phyloP scores from a whole-genome alignment of 2,888 invertebrate species.

The Cordylochernes scorpioides region DNA sequence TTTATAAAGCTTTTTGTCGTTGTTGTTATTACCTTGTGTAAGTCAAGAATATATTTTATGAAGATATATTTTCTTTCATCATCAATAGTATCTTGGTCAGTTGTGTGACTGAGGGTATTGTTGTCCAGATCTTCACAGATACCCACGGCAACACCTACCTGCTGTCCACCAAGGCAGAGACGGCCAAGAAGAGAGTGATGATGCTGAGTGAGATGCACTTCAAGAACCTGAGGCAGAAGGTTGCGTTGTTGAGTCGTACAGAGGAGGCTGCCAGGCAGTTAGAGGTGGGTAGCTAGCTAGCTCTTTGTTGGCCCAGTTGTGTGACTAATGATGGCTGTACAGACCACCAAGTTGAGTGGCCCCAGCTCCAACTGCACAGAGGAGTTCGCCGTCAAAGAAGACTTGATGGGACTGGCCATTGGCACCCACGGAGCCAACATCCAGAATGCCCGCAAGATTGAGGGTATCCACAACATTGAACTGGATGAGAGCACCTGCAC shows the following conservation, averaged over 20 bases:
- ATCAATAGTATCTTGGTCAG: too few relatives aligned
- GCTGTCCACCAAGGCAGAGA: conserved; percentile 47
- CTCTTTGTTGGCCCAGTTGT: too few relatives aligned
- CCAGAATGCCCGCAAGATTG: conserved; percentile 69
- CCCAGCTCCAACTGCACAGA: conserved; percentile 35
- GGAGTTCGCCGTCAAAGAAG: conserved; percentile 80
- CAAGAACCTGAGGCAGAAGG: conserved; percentile 33
- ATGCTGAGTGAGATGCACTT: conserved; percentile 95
- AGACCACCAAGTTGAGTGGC: too few relatives aligned
- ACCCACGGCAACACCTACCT: too few relatives aligned
- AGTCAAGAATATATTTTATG: too few relatives aligned
- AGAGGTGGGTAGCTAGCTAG: conserved; percentile 36
- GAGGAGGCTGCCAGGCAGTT: conserved; percentile 86
- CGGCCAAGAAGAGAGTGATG: conserved; percentile 51
- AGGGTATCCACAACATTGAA: conserved; percentile 82
- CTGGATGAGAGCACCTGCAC: conserved; percentile 78
- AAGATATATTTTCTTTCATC: too few relatives aligned
- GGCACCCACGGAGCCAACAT: conserved; percentile 93
- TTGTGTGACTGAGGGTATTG: too few relatives aligned
- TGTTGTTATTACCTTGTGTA: too few relatives aligned
- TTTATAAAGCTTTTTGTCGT: too few relatives aligned
- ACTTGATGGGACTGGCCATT: conserved; percentile 94
- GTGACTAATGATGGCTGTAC: too few relatives aligned
- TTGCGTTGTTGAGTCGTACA: conserved; percentile 65
- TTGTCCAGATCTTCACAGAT: too few relatives aligned